Evolutionary conservation across 2,888 invertebrate genomes (phyloP).

Genomic region (Eupeodes luniger): DNA sequence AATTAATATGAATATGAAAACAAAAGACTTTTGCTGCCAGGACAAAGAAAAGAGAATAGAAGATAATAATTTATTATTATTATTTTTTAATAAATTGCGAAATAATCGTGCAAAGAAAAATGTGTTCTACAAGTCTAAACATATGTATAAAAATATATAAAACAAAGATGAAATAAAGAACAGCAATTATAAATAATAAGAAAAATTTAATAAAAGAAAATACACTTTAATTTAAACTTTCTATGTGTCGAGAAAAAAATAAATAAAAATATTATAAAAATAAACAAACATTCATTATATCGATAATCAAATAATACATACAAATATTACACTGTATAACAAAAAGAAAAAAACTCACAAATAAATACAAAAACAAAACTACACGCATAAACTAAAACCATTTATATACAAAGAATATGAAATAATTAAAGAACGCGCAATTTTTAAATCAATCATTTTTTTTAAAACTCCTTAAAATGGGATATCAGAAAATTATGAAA

Average conservation of each 20-base stretch:
- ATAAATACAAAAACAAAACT: slow-evolving; percentile 14
- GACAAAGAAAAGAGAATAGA: slow-evolving; percentile 17
- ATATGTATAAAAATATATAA: slow-evolving; percentile 56
- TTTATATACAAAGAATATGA: slow-evolving; percentile 37
- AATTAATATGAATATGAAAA: slow-evolving; percentile 37
- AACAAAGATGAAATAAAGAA: slow-evolving; percentile 36
- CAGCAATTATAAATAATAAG: slow-evolving; percentile 44
- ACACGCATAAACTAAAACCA: slow-evolving; percentile 67
- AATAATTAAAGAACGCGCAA: slow-evolving; percentile 58
- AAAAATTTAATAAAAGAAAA: slow-evolving; percentile 19
- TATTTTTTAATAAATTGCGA: slow-evolving; percentile 12
- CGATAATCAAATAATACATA: slow-evolving; percentile 45
- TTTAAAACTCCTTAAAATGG: slow-evolving; percentile 44
- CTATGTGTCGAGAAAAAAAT: slow-evolving; percentile 63
- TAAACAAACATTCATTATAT: slow-evolving; percentile 60
- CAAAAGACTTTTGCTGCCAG: slow-evolving; percentile 66
- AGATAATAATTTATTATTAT: background rate
- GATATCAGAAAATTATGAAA: slow-evolving; percentile 20
- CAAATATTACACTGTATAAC: slow-evolving; percentile 34
- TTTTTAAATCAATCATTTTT: slow-evolving; percentile 45
- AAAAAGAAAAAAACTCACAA: slow-evolving; percentile 33
- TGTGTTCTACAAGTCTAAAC: slow-evolving; percentile 68
- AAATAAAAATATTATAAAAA: slow-evolving; percentile 32
- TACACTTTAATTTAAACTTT: slow-evolving; percentile 39
- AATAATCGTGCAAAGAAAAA: slow-evolving; percentile 61